Evolutionary conservation across 2,888 invertebrate species (phyloP).

Genomic region (Eurytoma adleriae): DNA sequence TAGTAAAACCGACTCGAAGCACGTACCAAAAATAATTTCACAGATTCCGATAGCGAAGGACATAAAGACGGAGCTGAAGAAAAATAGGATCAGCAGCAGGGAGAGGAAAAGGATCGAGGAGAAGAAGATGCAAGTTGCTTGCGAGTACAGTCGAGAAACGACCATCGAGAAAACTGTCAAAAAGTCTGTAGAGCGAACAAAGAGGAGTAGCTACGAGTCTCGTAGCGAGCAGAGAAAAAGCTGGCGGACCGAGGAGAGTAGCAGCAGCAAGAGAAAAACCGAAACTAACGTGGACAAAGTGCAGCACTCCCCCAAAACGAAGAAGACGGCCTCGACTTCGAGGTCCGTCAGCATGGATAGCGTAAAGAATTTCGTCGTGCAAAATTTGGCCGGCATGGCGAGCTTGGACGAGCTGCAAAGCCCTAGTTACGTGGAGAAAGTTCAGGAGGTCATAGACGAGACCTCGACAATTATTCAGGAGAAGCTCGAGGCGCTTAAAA

Average conservation of each 20-base stretch:
- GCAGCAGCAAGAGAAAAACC: slow-evolving; percentile 7
- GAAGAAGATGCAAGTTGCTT: slow-evolving; percentile 48
- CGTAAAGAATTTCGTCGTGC: slow-evolving; percentile 63
- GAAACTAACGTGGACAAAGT: not conserved
- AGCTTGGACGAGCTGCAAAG: slow-evolving; percentile 68
- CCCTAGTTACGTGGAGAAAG: slow-evolving; percentile 66
- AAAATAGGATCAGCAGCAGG: slow-evolving; percentile 63
- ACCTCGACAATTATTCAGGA: slow-evolving; percentile 67
- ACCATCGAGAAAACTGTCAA: slow-evolving; percentile 41
- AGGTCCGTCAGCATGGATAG: slow-evolving; percentile 62
- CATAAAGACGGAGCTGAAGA: slow-evolving; percentile 63
- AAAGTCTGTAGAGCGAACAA: slow-evolving; percentile 50
- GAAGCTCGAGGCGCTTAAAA: slow-evolving; percentile 66
- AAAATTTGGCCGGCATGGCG: slow-evolving; percentile 62
- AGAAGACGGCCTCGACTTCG: slow-evolving; percentile 32
- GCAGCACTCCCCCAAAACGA: slow-evolving; percentile 14
- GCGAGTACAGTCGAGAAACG: slow-evolving; percentile 38
- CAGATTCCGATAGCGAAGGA: slow-evolving; percentile 62
- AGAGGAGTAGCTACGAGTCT: slow-evolving; percentile 36
- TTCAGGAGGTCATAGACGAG: slow-evolving; percentile 69
- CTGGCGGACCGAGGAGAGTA: slow-evolving; percentile 7
- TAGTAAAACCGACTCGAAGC: slow-evolving; percentile 32
- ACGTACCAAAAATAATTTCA: slow-evolving; percentile 62
- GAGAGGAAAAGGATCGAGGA: slow-evolving; percentile 58
- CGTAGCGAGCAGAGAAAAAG: slow-evolving; percentile 30